Base-by-base conservation (phyloP, 2,797 vertebrate species). In the Oreortyx pictus region DNA sequence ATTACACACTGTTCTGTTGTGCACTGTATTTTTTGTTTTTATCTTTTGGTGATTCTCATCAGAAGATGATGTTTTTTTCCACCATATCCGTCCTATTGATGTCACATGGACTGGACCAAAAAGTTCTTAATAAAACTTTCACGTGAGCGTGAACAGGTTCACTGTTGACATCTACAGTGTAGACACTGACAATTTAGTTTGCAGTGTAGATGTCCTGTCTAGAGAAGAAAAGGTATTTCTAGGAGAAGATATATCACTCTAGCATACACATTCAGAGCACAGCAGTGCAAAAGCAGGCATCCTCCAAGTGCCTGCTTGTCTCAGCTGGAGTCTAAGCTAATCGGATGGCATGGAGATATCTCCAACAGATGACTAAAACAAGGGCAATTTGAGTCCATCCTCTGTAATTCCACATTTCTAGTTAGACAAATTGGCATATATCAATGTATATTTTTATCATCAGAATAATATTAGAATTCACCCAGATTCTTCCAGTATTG, bases 261-360 rank as follows among this genome's bases (percentile, higher is more conserved):
- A 49, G 23, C 54, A 3, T 3, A 33, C 8, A 35, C 2, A 24
- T 86, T 81, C 68, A 9, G 68, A 71, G 25, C 7, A 23, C 1
- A 5, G 33, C 27, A 22, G 17, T 37, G 9, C 0, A 0, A 19
- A 2, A 5, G 14, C 22, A 31, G 49, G 13, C 50, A 50, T 5
- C 11, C 27, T 71, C 41, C 46, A 78, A 9, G 11, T 7, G 12
- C 37, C 16, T 75, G 3, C 82, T 44, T 50, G 25, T 70, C 67
- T 22, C 43, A 75, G 0, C 0, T 4, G n/a, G 7, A 47, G 13
- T 24, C 9, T 6, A 3, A 25, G 27, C 14, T 46, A 49, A 74
- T 52, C 43, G 76, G 1, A 11, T 66, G 78, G 9, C 9, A 3
- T 71, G 4, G 22, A 74, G 13, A 17, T 46, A 4, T 54, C 29